phyloP scores from a whole-genome alignment of 2,888 invertebrate species.

The Heterodera filipjevi region DNA sequence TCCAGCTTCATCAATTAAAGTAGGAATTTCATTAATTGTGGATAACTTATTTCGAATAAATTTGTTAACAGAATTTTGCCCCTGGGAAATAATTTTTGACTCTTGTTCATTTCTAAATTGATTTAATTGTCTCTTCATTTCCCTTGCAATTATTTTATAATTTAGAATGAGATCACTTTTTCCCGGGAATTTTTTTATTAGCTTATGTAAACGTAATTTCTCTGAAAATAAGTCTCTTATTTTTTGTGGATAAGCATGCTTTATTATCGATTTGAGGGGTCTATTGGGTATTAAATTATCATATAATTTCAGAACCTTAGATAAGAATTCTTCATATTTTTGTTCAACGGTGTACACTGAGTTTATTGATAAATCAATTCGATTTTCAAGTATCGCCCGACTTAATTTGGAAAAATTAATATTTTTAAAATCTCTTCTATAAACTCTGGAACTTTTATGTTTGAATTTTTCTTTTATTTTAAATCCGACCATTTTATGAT shows the following conservation, averaged over 20 bases:
- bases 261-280: not conserved
- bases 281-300: not conserved
- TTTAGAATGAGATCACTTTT: no score
- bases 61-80: not conserved
- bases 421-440: not conserved
- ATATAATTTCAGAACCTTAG: not conserved
- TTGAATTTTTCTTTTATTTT: not conserved
- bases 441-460: not conserved
- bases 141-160: no score
- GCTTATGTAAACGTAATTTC: not conserved
- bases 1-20: not conserved
- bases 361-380: not conserved
- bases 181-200: no score
- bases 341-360: not conserved
- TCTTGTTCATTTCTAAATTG: no score
- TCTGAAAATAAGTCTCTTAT: not conserved
- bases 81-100: no score
- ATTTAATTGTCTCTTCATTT: no score
- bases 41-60: not conserved
- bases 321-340: not conserved
- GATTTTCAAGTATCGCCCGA: not conserved
- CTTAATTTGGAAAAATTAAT: not conserved
- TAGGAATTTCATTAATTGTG: not conserved
- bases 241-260: not conserved
- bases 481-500: no score